Conservation (phyloP, 92 coral and sea anemone species). For the Heteractis magnifica region DNA sequence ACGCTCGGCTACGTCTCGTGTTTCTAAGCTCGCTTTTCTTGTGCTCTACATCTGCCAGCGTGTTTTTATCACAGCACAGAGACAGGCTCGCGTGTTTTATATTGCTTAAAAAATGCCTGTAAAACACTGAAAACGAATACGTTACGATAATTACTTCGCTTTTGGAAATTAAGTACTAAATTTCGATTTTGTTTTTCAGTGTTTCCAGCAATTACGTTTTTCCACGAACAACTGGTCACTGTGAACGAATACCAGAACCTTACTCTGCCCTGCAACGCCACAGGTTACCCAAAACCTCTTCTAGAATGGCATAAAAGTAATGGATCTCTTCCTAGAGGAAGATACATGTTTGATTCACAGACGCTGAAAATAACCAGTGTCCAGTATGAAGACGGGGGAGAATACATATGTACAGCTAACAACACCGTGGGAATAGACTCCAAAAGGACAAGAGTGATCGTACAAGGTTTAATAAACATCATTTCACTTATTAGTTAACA, state of each 20-base stretch:
- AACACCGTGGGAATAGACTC: conserved; percentile 4
- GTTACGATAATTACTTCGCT: too few species aligned
- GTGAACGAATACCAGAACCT: conserved; percentile 22
- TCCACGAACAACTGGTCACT: neutral
- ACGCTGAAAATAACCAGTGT: neutral
- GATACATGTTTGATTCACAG: conserved; percentile 4
- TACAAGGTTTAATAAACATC: conserved; percentile 14
- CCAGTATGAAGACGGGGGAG: conserved; percentile 14
- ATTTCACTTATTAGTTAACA: neutral
- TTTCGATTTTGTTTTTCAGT: neutral
- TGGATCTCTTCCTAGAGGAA: conserved; percentile 12
- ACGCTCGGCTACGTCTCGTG: too few species aligned
- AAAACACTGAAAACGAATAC: too few species aligned
- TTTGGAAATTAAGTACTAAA: neutral
- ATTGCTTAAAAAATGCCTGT: too few species aligned
- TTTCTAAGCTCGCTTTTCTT: too few species aligned
- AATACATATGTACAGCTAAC: conserved; percentile 23
- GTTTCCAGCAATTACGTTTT: conserved; percentile 12
- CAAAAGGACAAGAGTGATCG: neutral
- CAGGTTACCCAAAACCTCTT: conserved; percentile 28
- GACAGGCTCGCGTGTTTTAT: too few species aligned
- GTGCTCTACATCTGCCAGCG: too few species aligned
- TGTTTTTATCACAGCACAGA: too few species aligned
- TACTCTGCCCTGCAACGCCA: conserved; percentile 22
- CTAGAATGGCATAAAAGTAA: conserved; percentile 6